Percentiles rank a stretch among this genome's conserved stretches.
These are phyloP conservation scores for Orthonyx spaldingii DNA, from an alignment of 2,113 vertebrate species.

Conservation along the genomic window DNA sequence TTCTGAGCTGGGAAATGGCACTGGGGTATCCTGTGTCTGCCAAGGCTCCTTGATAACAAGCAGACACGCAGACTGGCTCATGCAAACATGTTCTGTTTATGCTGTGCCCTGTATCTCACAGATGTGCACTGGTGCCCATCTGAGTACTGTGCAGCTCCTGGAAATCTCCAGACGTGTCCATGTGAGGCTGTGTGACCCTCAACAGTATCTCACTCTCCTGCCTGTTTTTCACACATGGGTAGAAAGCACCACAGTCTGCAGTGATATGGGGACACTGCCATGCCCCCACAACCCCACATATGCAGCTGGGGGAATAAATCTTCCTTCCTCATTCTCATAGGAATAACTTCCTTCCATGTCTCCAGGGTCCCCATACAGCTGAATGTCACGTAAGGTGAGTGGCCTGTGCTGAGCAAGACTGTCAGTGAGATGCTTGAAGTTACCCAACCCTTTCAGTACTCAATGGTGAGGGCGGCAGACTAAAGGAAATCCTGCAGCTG, in stretches of 20 bases:
- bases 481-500: not conserved
- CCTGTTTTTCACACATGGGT: not conserved
- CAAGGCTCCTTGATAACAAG: not conserved
- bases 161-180: not conserved
- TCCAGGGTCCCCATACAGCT: not conserved
- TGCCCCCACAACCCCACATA: not conserved
- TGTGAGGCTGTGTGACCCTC: accelerated
- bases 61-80: not conserved
- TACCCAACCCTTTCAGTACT: not conserved
- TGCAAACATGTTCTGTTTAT: not conserved
- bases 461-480: not conserved
- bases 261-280: not conserved
- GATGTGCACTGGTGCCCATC: not conserved
- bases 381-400: not conserved
- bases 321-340: not conserved
- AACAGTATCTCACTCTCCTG: not conserved
- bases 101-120: not conserved
- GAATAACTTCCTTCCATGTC: accelerated
- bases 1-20: not conserved
- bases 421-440: not conserved
- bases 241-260: not conserved
- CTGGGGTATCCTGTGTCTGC: not conserved
- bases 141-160: not conserved
- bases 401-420: not conserved
- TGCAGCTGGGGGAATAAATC: not conserved